A percentile compares a stretch with the other conserved stretches of the same genome.
phyloP scores from a whole-genome alignment of 1,140 invertebrate genomes.

The Scaptomyza hsui region DNA sequence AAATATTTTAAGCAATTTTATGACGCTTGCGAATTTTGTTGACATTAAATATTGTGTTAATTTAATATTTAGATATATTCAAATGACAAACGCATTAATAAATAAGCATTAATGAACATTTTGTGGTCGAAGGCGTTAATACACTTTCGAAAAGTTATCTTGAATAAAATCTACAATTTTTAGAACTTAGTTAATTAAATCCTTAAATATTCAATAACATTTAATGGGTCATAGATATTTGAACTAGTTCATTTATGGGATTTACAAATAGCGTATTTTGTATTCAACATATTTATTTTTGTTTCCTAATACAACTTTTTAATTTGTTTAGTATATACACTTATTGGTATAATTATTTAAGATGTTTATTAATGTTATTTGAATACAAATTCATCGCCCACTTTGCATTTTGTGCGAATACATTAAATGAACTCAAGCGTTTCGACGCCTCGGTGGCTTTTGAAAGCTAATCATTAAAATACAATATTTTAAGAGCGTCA shows the following conservation, averaged over 20 bases:
- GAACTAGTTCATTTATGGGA: no score
- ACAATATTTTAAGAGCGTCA: slow-evolving; percentile 73
- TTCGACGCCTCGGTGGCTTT: slow-evolving; percentile 25
- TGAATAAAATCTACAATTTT: no score
- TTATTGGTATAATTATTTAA: slow-evolving; percentile 22
- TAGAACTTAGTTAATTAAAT: not conserved
- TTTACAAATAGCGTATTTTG: not conserved
- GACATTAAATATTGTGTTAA: slow-evolving; percentile 81
- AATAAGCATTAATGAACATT: slow-evolving; percentile 20
- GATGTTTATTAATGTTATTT: slow-evolving; percentile 55
- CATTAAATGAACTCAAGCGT: slow-evolving; percentile 25
- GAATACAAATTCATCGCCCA: slow-evolving; percentile 59
- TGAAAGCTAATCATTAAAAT: slow-evolving; percentile 69
- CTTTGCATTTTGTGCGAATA: slow-evolving; percentile 59
- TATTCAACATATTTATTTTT: no score
- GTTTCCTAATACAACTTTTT: no score
- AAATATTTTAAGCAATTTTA: slow-evolving; percentile 72
- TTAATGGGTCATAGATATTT: no score
- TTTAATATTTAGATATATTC: slow-evolving; percentile 76
- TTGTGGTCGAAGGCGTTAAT: slow-evolving; percentile 10
- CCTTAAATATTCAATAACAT: no score
- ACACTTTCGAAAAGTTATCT: slow-evolving; percentile 1
- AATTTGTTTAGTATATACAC: no score
- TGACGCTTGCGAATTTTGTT: slow-evolving; percentile 55
- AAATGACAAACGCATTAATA: slow-evolving; percentile 61